Conservation (phyloP, 2,888 invertebrate species). For the Andrena chrysosceles region DNA sequence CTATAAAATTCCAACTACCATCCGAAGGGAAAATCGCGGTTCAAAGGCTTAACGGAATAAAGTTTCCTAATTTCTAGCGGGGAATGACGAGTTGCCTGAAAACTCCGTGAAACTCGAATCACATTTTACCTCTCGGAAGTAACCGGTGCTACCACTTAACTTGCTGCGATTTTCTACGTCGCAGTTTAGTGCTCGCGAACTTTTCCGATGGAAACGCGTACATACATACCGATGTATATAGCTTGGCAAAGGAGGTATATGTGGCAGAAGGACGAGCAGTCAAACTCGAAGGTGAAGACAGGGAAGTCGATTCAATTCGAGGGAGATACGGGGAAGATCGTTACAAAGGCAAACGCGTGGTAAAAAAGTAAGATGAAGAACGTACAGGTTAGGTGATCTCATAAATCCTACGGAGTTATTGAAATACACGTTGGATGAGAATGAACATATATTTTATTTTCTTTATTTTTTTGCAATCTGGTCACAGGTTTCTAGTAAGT, state of each 20-base stretch:
- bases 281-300: constrained; percentile 14
- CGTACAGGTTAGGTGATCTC: too few relatives aligned
- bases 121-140: constrained; percentile 12
- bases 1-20: too few relatives aligned
- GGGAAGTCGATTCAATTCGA: background rate
- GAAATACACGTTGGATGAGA: too few relatives aligned
- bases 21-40: background rate
- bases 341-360: constrained; percentile 7
- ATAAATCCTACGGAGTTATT: too few relatives aligned
- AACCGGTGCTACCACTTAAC: background rate
- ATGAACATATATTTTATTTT: too few relatives aligned
- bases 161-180: constrained; percentile 14
- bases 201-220: background rate
- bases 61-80: constrained; percentile 2
- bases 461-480: too few relatives aligned
- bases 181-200: constrained; percentile 18
- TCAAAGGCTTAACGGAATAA: constrained; percentile 3
- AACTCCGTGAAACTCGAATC: constrained; percentile 16
- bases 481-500: too few relatives aligned
- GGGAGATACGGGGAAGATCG: background rate
- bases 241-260: background rate
- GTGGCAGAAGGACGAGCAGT: background rate
- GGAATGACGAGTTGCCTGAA: background rate
- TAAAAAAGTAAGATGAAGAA: background rate
- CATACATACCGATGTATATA: background rate